Conservation (phyloP, 2,113 vertebrate species). For the Bufo bufo region DNA sequence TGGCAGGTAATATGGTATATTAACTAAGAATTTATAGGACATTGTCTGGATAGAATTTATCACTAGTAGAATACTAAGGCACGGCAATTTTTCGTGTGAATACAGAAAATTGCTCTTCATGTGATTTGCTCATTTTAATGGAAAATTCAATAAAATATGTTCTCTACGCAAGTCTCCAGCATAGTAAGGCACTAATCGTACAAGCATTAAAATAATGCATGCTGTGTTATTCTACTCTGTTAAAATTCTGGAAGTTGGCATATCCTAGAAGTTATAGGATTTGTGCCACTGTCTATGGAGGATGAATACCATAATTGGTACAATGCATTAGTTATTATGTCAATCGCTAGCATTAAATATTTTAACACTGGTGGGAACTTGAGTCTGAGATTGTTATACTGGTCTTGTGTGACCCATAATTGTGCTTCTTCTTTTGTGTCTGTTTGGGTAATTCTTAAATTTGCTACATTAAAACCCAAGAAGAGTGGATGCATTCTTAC, state of each 20-base stretch:
- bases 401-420: neutral
- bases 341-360: neutral
- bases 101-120: neutral
- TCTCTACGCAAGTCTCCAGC: neutral
- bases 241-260: neutral
- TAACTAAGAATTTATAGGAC: constrained; percentile 1
- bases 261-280: neutral
- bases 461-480: neutral
- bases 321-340: neutral
- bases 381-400: neutral
- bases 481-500: too few relatives aligned
- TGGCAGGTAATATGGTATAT: constrained; percentile 8
- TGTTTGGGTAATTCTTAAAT: neutral
- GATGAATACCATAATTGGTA: neutral
- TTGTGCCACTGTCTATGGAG: neutral
- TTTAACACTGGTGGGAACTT: neutral
- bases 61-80: neutral
- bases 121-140: neutral
- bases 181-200: neutral
- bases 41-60: neutral
- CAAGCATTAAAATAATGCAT: neutral
- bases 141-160: neutral
- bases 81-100: neutral
- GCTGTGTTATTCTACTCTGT: neutral
- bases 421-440: neutral